Base-by-base conservation (phyloP, 2,113 vertebrate species). In the Aleadryas rufinucha region DNA sequence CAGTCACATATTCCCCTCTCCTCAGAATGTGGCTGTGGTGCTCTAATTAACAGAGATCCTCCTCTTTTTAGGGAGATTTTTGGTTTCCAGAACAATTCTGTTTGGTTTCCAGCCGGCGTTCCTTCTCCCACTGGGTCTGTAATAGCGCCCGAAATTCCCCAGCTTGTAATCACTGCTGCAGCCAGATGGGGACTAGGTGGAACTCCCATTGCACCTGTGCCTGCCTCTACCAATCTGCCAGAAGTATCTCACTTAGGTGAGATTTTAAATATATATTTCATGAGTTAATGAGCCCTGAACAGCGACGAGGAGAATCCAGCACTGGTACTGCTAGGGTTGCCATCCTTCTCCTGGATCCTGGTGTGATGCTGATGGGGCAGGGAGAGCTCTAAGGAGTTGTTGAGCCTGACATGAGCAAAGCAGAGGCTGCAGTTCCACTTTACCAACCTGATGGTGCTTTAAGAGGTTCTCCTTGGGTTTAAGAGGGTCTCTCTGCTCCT, bases 101-200 rank as follows among this genome's bases (percentile, higher is more conserved):
- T 91, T 68, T 33, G 1, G 1, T 82, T 83, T 88, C 86, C 57
- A 85, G 4, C 57, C 3, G 0, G 15, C 0, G 0, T 80, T 70
- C 17, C 52, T 59, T 92, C 39, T 94, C 87, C 87, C 60, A 23
- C 53, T 13, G 37, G 74, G 35, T 89, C 76, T 86, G 1, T 74
- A 63, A 78, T 23, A 92, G 86, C 64, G 95, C 68, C 89, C 1
- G 17, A 80, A 90, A 95, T 93, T 81, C 72, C 84, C 87, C 64
- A n/a, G 95, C 56, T 89, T 50, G 52, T 47, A 30, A 42, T 89
- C 59, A 7, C 63, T 74, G 85, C 87, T 56, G 83, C 41, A 66
- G 80, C 84, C 91, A 64, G 66, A 77, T 64, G 81, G 93, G 77
- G 68, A 74, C 76, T 41, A 23, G 86, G 82, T 78, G 89, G 50